Percentiles rank a stretch among this genome's conserved stretches.
These are phyloP conservation scores for Thamnophis elegans DNA, from an alignment of 2,797 vertebrate genomes.

Conservation along the genomic window DNA sequence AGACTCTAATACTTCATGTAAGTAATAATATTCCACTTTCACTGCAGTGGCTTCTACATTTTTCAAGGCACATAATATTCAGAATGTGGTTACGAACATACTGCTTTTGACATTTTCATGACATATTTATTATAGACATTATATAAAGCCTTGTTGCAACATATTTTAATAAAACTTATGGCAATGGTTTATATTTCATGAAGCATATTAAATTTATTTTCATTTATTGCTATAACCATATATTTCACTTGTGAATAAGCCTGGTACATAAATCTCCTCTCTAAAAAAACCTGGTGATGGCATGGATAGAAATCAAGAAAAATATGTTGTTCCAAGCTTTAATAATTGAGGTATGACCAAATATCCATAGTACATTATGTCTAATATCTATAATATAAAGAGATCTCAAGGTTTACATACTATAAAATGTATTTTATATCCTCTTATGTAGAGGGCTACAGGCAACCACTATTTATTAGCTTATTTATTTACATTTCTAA, in stretches of 20 bases:
- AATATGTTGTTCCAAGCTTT: not conserved
- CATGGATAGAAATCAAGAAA: not conserved
- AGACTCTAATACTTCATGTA: not conserved
- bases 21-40: not conserved
- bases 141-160: not conserved
- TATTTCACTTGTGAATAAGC: not conserved
- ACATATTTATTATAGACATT: not conserved
- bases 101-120: conserved; percentile 1
- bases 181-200: not conserved
- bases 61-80: not conserved
- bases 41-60: not conserved
- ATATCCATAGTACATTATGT: not conserved
- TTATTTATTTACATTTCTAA: not conserved
- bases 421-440: not conserved
- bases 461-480: not conserved
- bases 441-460: not conserved
- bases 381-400: not conserved
- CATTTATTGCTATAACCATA: not conserved
- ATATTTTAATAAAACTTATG: not conserved
- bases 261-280: not conserved
- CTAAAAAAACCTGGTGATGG: not conserved
- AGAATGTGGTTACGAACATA: not conserved
- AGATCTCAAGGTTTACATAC: not conserved
- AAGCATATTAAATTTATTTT: not conserved
- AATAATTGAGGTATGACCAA: not conserved